A percentile compares a stretch with the other conserved stretches of the same genome.
phyloP scores from a whole-genome alignment of 2,888 invertebrate species.

The Drosophila rubida region DNA sequence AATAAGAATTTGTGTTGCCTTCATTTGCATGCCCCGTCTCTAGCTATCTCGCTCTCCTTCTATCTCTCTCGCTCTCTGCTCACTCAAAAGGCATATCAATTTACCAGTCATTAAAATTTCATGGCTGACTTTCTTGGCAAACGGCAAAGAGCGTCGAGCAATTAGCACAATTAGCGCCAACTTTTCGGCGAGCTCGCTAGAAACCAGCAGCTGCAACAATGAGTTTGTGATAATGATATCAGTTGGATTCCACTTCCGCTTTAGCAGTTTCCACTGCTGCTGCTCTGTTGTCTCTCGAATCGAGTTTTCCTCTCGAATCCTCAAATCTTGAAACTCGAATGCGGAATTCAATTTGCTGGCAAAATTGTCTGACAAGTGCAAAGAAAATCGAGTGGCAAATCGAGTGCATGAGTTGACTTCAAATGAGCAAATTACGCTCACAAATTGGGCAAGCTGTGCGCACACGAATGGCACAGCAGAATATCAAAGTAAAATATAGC shows the following conservation, averaged over 20 bases:
- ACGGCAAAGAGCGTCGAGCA: conserved; percentile 66
- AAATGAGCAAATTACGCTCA: conserved; percentile 71
- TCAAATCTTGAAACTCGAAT: too few relatives aligned
- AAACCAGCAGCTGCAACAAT: conserved; percentile 29
- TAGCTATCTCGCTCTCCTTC: neutral
- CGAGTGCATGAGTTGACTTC: conserved; percentile 59
- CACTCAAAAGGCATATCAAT: conserved; percentile 78
- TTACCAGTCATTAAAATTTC: conserved; percentile 80
- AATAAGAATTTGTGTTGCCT: conserved; percentile 67
- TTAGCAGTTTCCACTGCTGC: neutral
- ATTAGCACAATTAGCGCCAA: conserved; percentile 70
- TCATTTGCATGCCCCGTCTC: conserved; percentile 65
- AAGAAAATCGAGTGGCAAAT: conserved; percentile 51
- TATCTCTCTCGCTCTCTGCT: neutral
- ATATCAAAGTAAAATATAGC: too few relatives aligned
- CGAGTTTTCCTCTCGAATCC: conserved; percentile 24
- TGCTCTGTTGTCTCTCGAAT: conserved; percentile 22
- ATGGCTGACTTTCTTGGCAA: conserved; percentile 67
- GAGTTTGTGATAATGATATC: conserved; percentile 58
- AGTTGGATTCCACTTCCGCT: neutral
- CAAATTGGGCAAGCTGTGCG: conserved; percentile 60
- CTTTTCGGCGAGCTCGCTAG: conserved; percentile 10
- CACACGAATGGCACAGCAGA: neutral
- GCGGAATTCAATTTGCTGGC: conserved; percentile 5
- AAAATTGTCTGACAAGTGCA: conserved; percentile 64